phyloP scores from a whole-genome alignment of 1,140 invertebrate species.

The Hyphantria cunea region DNA sequence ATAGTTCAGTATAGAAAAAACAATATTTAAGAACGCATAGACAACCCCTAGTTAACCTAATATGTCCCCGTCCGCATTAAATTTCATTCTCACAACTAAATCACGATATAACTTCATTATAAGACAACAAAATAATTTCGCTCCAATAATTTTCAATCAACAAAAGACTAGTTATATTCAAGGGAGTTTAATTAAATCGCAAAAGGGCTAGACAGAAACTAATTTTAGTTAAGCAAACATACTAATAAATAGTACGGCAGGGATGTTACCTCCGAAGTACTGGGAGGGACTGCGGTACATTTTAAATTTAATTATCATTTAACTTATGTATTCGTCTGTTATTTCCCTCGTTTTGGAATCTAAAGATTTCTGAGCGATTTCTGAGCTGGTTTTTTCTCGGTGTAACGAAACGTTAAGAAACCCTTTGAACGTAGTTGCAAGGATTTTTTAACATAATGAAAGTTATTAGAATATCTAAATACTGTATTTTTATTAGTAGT shows the following conservation, averaged over 20 bases:
- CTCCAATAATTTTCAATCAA: slow-evolving; percentile 4
- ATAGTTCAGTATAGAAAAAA: too few relatives aligned
- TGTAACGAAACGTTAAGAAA: too few relatives aligned
- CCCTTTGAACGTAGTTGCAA: too few relatives aligned
- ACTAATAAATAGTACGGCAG: background rate
- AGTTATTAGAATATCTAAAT: too few relatives aligned
- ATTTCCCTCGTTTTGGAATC: background rate
- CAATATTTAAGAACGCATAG: too few relatives aligned
- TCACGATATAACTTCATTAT: too few relatives aligned
- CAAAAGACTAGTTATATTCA: slow-evolving; percentile 2
- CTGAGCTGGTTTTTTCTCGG: too few relatives aligned
- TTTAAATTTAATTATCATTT: slow-evolving; percentile 3
- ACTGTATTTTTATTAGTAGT: too few relatives aligned
- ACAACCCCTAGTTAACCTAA: too few relatives aligned
- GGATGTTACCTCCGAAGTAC: background rate
- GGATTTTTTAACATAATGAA: too few relatives aligned
- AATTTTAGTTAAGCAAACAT: slow-evolving; percentile 5
- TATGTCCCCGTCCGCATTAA: too few relatives aligned
- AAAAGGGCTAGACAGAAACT: slow-evolving; percentile 1
- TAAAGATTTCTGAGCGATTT: background rate
- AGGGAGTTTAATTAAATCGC: background rate
- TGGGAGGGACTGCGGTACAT: background rate
- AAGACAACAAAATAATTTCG: background rate
- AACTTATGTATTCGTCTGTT: background rate
- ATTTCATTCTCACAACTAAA: too few relatives aligned